These are phyloP conservation scores for Equus przewalskii DNA, from an alignment of 2,113 vertebrate species.

Conservation along the genomic window DNA sequence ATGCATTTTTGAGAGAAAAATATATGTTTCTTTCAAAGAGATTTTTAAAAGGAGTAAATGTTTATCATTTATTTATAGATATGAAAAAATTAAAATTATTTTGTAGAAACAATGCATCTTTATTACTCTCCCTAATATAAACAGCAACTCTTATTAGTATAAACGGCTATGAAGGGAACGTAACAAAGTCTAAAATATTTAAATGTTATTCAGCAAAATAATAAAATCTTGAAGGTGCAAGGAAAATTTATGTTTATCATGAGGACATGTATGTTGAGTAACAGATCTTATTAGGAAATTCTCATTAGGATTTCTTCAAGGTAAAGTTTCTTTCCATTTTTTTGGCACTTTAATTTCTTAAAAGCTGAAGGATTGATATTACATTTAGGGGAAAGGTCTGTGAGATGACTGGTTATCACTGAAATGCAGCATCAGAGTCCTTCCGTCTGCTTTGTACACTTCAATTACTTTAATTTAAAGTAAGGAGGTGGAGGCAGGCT, in stretches of 20 bases:
- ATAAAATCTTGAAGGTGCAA: not conserved
- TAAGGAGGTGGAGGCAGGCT: not conserved
- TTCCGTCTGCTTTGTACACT: not conserved
- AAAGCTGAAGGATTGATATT: not conserved
- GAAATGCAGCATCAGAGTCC: not conserved
- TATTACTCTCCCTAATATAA: not conserved
- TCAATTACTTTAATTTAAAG: constrained; percentile 56
- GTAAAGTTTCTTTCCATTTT: not conserved
- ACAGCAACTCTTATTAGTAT: not conserved
- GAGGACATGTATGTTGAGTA: not conserved
- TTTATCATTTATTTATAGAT: not conserved
- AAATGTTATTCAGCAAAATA: not conserved
- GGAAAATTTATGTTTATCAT: constrained; percentile 30
- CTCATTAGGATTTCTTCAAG: constrained; percentile 1
- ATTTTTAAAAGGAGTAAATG: not conserved
- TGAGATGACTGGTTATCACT: not conserved
- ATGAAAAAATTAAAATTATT: not conserved
- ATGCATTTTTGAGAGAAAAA: not conserved
- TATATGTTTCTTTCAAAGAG: not conserved
- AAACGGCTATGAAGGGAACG: not conserved
- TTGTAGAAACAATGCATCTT: not conserved
- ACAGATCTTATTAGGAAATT: not conserved
- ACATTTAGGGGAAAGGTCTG: not conserved
- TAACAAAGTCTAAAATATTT: constrained; percentile 45
- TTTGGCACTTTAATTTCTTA: constrained; percentile 19